Evolutionary conservation across 2,113 vertebrate species (phyloP), one percentile per base, ranked within the genome.

Genomic region (Stegostoma tigrinum): DNA sequence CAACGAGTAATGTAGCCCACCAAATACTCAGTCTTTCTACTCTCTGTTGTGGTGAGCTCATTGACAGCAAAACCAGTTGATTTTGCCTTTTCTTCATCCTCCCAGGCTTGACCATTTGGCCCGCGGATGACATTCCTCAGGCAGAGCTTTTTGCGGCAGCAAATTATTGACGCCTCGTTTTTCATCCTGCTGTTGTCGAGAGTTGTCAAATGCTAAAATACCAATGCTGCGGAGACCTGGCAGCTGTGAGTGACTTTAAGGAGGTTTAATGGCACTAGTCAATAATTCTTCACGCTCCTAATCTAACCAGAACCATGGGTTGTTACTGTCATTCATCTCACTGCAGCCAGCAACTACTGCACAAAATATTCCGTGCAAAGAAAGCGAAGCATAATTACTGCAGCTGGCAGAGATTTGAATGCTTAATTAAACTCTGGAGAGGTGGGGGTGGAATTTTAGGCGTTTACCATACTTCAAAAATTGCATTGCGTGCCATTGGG

Each of bases 261-360:
- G 75, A 48, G 42, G 72, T 95, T 75, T 52, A 93, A 34, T 75
- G 94, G 67, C 12, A 15, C 23, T 48, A 72, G 68, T 95, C 94
- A 75, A 95, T 95, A 95, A 72, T 19, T 75, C 42, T 8, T 48
- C 10, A 15, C 5, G 12, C 67, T 72, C 45, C 67, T 95, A 48
- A 94, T 27, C 66, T 94, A 64, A 91, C 38, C 91, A 45, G 67
- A 34, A 72, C 67, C 14, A 23, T 1, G 67, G 42, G 23, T 34
- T 70, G 94, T 48, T 67, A 95, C 27, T 34, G 21, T 70, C 67
- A 95, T 95, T 95, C 48, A 95, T 95, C 67, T 72, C 42, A 72
- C 93, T n/a, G 3, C 12, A 68, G n/a, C 42, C 66, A 30, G 17
- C 94, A 27, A 52, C 68, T 61, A 61, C 10, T 3, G 94, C 67